phyloP scores from a whole-genome alignment of 2,113 vertebrate species.

The Lipotes vexillifer region DNA sequence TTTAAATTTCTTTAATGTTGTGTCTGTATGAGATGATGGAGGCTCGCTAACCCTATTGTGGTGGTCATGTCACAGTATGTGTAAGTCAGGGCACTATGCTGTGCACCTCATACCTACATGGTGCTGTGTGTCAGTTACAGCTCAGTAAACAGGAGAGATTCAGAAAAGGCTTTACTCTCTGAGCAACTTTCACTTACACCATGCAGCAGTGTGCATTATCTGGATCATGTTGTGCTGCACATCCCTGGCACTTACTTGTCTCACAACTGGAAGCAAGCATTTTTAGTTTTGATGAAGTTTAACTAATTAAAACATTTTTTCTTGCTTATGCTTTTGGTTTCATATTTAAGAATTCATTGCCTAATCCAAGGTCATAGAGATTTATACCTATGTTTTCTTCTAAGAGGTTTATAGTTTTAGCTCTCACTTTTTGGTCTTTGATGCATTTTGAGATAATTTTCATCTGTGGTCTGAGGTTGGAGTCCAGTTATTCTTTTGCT shows the following conservation, averaged over 20 bases:
- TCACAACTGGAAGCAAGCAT: neutral
- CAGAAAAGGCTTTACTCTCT: neutral
- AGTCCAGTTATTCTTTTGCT: neutral
- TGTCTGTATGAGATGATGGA: neutral
- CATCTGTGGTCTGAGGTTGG: neutral
- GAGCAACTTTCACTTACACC: neutral
- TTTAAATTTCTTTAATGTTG: neutral
- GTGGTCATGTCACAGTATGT: neutral
- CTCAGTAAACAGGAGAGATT: neutral
- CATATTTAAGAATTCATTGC: neutral
- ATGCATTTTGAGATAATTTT: neutral
- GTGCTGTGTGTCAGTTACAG: too few species aligned
- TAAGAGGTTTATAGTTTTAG: neutral
- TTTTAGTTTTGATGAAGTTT: neutral
- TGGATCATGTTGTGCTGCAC: neutral
- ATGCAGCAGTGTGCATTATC: fast-evolving
- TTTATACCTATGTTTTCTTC: neutral
- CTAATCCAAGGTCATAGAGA: neutral
- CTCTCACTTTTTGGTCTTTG: neutral
- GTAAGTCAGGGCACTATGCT: neutral
- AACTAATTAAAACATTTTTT: neutral
- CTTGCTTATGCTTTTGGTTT: neutral
- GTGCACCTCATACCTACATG: neutral
- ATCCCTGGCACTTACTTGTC: neutral
- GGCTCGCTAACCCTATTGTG: neutral